Percentiles rank a stretch among this genome's conserved stretches.
Evolutionary conservation across 2,888 invertebrate species (phyloP).

Genomic region (Hirtodrosophila duncani): DNA sequence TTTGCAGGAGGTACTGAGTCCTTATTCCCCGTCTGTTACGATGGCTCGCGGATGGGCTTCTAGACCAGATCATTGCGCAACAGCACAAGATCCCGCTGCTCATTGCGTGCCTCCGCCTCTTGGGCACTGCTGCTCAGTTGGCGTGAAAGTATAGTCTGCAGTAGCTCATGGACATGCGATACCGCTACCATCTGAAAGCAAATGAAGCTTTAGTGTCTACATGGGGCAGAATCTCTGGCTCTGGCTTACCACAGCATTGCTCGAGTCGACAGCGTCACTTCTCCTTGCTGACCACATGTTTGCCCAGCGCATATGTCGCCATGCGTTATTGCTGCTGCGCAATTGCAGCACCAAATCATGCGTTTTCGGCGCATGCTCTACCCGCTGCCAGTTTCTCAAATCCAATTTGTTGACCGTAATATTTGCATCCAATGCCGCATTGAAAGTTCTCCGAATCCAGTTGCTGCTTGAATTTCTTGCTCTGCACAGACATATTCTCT

Average conservation of each 20-base stretch:
- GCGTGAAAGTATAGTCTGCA: constrained; percentile 85
- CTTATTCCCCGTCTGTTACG: constrained; percentile 34
- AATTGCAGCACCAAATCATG: constrained; percentile 57
- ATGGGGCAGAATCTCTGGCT: no score
- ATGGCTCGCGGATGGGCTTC: constrained; percentile 79
- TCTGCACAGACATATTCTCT: constrained; percentile 14
- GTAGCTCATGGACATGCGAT: constrained; percentile 89
- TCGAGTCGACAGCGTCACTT: constrained; percentile 85
- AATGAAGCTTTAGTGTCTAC: no score
- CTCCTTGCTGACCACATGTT: constrained; percentile 68
- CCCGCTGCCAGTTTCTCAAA: constrained; percentile 70
- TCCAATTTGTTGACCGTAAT: constrained; percentile 53
- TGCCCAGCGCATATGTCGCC: constrained; percentile 18
- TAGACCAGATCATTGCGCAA: constrained; percentile 89
- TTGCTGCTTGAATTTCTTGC: constrained; percentile 40
- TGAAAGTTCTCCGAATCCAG: constrained; percentile 52
- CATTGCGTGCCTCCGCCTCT: constrained; percentile 80
- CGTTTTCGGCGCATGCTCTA: constrained; percentile 55
- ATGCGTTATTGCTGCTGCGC: constrained; percentile 12
- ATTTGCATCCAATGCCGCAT: constrained; percentile 45
- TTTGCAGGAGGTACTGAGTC: constrained; percentile 30
- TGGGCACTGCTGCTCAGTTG: constrained; percentile 61
- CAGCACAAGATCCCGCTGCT: constrained; percentile 88
- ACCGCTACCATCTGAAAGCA: constrained; percentile 88
- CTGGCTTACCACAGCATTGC: constrained; percentile 82